Evolutionary conservation across 2,113 vertebrate species (phyloP).

Genomic region (Cnemophilus loriae): DNA sequence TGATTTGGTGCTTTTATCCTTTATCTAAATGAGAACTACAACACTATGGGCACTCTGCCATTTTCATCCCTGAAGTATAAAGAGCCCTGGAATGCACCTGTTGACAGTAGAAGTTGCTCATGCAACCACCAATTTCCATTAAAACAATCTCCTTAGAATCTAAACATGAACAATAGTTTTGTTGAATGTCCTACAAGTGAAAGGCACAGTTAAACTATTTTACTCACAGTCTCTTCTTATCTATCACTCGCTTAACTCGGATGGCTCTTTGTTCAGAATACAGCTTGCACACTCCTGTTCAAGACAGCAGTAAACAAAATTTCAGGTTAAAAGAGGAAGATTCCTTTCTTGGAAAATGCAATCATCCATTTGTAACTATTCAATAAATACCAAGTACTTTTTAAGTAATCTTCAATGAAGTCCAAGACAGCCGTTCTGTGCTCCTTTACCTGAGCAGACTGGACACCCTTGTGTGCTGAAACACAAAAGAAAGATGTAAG

Average conservation of each 20-base stretch:
- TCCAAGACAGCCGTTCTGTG: slow-evolving; percentile 88
- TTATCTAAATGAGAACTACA: not conserved
- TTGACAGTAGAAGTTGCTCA: not conserved
- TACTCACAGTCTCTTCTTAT: slow-evolving; percentile 96
- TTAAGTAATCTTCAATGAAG: slow-evolving; percentile 88
- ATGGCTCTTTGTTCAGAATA: slow-evolving; percentile 97
- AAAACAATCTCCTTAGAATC: not conserved
- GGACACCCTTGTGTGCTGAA: slow-evolving; percentile 81
- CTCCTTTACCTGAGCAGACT: slow-evolving; percentile 86
- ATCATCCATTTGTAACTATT: not conserved
- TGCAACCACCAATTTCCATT: not conserved
- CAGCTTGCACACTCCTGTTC: slow-evolving; percentile 90
- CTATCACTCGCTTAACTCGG: slow-evolving; percentile 90
- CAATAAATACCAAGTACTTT: slow-evolving; percentile 72
- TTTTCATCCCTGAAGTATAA: not conserved
- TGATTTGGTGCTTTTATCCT: not conserved
- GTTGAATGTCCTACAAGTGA: not conserved
- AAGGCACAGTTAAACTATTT: not conserved
- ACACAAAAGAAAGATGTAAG: not conserved
- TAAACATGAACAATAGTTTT: not conserved
- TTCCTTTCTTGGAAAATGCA: not conserved
- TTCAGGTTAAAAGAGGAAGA: not conserved
- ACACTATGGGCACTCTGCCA: not conserved
- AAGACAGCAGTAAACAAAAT: not conserved
- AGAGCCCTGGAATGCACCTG: not conserved